These are phyloP conservation scores for Setophaga coronata DNA, from an alignment of 2,113 vertebrate genomes.

Conservation along the genomic window DNA sequence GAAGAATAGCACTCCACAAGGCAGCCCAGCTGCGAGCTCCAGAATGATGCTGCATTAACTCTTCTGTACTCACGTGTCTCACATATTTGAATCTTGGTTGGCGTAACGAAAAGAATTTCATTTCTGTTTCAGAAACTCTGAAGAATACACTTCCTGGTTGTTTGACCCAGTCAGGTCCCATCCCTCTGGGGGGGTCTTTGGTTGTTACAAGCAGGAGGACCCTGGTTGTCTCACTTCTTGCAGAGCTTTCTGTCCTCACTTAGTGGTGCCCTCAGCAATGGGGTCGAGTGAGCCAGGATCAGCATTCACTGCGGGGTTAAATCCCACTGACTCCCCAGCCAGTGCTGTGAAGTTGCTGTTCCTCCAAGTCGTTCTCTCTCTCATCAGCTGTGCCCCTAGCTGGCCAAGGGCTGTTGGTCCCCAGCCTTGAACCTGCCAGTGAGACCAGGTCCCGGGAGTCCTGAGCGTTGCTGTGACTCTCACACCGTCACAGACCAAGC, in stretches of 20 bases:
- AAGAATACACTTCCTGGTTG: not conserved
- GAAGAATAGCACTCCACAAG: slow-evolving; percentile 68
- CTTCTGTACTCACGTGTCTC: not conserved
- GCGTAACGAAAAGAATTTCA: not conserved
- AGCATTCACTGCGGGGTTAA: not conserved
- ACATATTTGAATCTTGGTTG: not conserved
- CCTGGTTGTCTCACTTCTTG: not conserved
- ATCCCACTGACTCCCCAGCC: not conserved
- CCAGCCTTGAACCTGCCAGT: not conserved
- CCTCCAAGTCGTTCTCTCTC: not conserved
- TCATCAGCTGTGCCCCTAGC: rapidly evolving
- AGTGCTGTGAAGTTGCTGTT: not conserved
- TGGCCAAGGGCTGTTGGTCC: not conserved
- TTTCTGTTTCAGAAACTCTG: not conserved
- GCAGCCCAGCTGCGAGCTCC: slow-evolving; percentile 79
- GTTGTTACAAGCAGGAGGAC: not conserved
- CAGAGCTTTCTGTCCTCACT: not conserved
- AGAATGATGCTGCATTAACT: slow-evolving; percentile 71
- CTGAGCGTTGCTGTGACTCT: not conserved
- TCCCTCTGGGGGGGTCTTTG: not conserved
- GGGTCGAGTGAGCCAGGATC: rapidly evolving
- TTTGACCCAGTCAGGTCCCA: not conserved
- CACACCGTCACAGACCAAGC: not conserved
- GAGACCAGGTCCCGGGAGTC: rapidly evolving
- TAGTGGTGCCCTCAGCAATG: not conserved